Conservation (phyloP, 2,113 vertebrate species). For the Equus przewalskii region DNA sequence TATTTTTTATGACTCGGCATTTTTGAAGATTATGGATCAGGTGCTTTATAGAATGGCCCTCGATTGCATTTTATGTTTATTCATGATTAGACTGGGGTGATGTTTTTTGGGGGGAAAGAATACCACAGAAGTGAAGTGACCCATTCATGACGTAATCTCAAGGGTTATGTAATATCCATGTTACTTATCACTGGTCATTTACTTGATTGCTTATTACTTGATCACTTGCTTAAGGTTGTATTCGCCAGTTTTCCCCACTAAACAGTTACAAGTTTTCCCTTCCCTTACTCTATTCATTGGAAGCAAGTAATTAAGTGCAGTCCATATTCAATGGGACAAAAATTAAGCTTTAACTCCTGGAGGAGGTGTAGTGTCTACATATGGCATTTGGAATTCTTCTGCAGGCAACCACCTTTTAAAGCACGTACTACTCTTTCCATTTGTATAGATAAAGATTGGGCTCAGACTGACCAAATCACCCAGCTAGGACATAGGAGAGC, state of each 20-base stretch:
- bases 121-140: background rate
- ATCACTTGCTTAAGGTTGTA: background rate
- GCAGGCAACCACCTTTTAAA: background rate
- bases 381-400: background rate
- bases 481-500: background rate
- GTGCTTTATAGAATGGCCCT: background rate
- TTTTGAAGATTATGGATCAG: background rate
- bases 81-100: background rate
- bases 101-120: background rate
- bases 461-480: background rate
- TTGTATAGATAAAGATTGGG: background rate
- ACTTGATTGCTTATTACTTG: no score
- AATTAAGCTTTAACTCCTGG: background rate
- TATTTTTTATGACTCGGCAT: background rate
- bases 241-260: background rate
- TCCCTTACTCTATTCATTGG: background rate
- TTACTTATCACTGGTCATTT: no score
- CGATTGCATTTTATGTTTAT: background rate
- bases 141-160: background rate
- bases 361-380: background rate
- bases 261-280: background rate
- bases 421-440: background rate
- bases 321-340: background rate
- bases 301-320: background rate
- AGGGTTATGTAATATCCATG: background rate